Conservation (phyloP, 1,140 invertebrate species). For the Aphaenogaster floridana region DNA sequence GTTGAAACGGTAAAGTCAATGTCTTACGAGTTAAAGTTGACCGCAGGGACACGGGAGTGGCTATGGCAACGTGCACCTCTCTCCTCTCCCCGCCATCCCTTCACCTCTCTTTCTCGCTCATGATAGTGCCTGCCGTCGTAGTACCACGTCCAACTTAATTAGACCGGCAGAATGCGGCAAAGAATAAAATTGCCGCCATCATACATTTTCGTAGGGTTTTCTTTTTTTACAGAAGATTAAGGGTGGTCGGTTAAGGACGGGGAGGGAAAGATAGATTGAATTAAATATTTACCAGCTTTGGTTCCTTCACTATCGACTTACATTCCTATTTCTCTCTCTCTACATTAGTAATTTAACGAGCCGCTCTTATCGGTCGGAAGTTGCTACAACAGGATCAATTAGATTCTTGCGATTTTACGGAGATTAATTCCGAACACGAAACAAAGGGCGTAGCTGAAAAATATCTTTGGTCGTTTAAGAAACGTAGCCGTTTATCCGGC, state of each 20-base stretch:
- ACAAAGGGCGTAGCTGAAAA: slow-evolving; percentile 38
- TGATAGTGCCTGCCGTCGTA: neutral
- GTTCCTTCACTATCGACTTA: slow-evolving; percentile 40
- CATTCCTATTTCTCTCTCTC: slow-evolving; percentile 12
- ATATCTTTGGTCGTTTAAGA: slow-evolving; percentile 38
- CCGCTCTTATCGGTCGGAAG: slow-evolving; percentile 38
- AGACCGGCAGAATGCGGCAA: neutral
- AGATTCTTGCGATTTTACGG: slow-evolving; percentile 53
- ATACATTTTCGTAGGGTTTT: slow-evolving; percentile 23
- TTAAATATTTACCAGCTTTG: slow-evolving; percentile 48
- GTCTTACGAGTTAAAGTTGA: slow-evolving; percentile 72
- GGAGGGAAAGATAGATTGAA: slow-evolving; percentile 27
- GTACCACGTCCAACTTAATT: slow-evolving; percentile 37
- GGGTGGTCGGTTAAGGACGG: neutral
- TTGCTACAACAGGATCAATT: slow-evolving; percentile 51
- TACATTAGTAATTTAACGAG: slow-evolving; percentile 45
- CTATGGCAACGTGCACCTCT: slow-evolving; percentile 24
- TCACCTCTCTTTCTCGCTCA: neutral
- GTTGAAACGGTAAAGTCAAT: slow-evolving; percentile 75
- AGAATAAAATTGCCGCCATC: slow-evolving; percentile 29
- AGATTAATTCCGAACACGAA: slow-evolving; percentile 58
- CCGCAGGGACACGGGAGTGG: slow-evolving; percentile 40
- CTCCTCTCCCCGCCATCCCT: neutral
- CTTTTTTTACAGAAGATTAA: neutral
- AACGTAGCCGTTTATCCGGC: slow-evolving; percentile 7